These are phyloP conservation scores for Latrodectus geometricus DNA, from an alignment of 1,140 invertebrate genomes.

Conservation along the genomic window DNA sequence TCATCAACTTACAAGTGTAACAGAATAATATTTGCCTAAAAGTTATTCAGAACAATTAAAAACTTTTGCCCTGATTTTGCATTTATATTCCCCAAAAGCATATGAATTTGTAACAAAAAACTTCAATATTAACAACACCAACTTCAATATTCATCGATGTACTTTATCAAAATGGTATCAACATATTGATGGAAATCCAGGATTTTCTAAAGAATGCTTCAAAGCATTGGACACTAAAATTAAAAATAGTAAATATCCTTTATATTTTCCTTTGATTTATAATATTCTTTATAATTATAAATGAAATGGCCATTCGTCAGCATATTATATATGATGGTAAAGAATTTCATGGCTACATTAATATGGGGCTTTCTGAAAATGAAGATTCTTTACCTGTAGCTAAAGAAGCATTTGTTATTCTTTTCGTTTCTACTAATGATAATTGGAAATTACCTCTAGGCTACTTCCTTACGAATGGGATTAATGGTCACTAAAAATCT, in stretches of 20 bases:
- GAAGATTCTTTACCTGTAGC: constrained; percentile 65
- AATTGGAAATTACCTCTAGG: constrained; percentile 67
- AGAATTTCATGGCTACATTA: constrained; percentile 51
- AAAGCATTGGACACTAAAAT: not conserved
- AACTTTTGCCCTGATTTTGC: not conserved
- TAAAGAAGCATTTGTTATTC: constrained; percentile 67
- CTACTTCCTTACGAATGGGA: constrained; percentile 66
- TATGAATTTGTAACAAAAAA: not conserved
- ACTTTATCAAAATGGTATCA: constrained; percentile 5
- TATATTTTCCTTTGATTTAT: constrained; percentile 53
- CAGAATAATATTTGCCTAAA: no score
- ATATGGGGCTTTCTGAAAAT: constrained; percentile 33
- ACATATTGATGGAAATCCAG: constrained; percentile 9
- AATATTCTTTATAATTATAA: no score
- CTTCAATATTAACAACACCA: no score
- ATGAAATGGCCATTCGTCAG: constrained; percentile 56
- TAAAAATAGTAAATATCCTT: not conserved
- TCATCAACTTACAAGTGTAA: no score
- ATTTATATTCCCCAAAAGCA: not conserved
- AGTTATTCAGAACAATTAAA: no score
- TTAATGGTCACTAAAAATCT: constrained; percentile 63
- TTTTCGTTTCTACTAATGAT: constrained; percentile 56
- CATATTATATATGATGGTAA: constrained; percentile 58
- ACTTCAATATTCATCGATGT: no score
- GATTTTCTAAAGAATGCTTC: not conserved